Evolutionary conservation across 2,113 vertebrate genomes (phyloP).

Genomic region (Sisor rabdophorus): DNA sequence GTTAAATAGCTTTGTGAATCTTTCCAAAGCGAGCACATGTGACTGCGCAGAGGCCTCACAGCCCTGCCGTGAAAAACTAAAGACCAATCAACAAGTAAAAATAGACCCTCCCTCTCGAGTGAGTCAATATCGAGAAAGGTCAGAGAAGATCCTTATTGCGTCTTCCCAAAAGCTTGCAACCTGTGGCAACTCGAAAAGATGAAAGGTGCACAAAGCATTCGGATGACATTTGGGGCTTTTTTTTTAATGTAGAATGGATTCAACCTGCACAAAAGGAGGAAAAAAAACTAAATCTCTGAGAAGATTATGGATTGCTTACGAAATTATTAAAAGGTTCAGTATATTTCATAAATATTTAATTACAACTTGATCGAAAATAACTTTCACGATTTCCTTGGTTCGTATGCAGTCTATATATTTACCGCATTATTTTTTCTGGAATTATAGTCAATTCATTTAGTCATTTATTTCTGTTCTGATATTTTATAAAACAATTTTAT

Average conservation of each 20-base stretch:
- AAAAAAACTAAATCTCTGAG: background rate
- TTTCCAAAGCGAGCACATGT: background rate
- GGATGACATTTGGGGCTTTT: constrained; percentile 22
- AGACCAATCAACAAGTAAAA: constrained; percentile 82
- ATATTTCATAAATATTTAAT: background rate
- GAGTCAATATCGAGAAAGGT: constrained; percentile 31
- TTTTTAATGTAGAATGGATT: constrained; percentile 21
- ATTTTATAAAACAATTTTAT: background rate
- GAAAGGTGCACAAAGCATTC: constrained; percentile 9
- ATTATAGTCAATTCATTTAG: background rate
- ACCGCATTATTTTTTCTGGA: background rate
- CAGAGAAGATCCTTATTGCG: constrained; percentile 22
- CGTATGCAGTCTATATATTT: background rate
- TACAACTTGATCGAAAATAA: background rate
- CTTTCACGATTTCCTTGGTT: background rate
- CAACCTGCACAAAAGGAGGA: background rate
- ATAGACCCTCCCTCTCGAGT: background rate
- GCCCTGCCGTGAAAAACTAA: constrained; percentile 47
- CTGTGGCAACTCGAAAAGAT: constrained; percentile 78
- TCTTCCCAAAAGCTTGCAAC: constrained; percentile 67
- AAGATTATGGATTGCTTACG: background rate
- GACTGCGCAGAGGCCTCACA: constrained; percentile 1
- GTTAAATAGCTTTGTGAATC: constrained; percentile 22
- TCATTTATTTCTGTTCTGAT: background rate
- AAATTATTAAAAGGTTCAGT: background rate